These are phyloP conservation scores for Cryptocephalus primarius DNA, from an alignment of 2,888 invertebrate genomes.

Conservation along the genomic window DNA sequence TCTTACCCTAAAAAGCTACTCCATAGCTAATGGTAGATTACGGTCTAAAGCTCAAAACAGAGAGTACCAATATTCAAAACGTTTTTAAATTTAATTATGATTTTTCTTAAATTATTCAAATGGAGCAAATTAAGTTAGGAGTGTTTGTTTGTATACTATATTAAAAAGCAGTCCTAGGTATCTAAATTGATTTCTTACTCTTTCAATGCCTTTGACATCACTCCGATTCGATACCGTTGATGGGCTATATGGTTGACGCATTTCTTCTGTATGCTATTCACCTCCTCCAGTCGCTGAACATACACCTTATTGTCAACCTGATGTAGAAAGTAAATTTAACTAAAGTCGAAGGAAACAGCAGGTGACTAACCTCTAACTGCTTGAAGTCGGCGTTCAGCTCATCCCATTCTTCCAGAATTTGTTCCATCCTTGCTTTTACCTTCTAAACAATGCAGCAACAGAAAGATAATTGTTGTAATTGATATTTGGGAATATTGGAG, in stretches of 20 bases:
- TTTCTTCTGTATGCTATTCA: constrained; percentile 72
- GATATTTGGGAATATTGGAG: no score
- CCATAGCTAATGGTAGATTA: no score
- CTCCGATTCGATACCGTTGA: constrained; percentile 80
- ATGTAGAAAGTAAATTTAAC: constrained; percentile 17
- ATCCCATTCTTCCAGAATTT: constrained; percentile 54
- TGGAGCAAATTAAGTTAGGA: no score
- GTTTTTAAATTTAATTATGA: no score
- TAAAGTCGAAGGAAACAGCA: background rate
- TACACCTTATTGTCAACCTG: constrained; percentile 75
- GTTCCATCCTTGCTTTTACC: constrained; percentile 19
- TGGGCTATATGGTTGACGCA: constrained; percentile 83
- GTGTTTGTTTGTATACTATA: background rate
- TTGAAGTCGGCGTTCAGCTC: constrained; percentile 69
- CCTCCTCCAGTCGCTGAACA: constrained; percentile 72
- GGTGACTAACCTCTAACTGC: constrained; percentile 60
- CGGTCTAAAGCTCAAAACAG: no score
- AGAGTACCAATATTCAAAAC: no score
- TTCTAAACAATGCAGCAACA: no score
- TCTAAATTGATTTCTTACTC: constrained; percentile 50
- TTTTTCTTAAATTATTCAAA: no score
- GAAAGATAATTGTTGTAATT: no score
- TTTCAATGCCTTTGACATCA: constrained; percentile 67
- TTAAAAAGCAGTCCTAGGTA: background rate
- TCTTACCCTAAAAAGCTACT: no score